Evolutionary conservation across 2,888 invertebrate species (phyloP), one percentile per base, ranked within the genome.

Genomic region (Pachliopta kotzebuea): DNA sequence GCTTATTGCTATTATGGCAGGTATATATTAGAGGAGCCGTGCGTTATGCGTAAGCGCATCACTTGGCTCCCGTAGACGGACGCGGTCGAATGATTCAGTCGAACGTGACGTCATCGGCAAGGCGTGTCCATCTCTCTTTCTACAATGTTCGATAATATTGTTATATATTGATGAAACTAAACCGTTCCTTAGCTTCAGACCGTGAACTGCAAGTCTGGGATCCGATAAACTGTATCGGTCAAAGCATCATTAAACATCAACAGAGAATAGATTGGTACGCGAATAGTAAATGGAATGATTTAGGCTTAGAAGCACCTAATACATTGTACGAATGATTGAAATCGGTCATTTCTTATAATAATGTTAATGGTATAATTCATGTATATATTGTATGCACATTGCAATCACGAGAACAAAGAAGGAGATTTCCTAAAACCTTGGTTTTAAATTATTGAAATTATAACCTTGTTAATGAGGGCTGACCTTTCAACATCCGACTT

Each of bases 401-500:
- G 66, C 66, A 63, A 67, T 66, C 65, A 68, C 67, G 62, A 58
- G 65, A 62, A 69, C 26, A 49, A 55, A 65, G 56, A 59, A 67
- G 72, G 68, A 71, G 74, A 78, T 81, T 86, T 85, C 83, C 80
- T 84, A 81, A 81, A 85, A 76, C 87, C 88, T 86, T 85, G 85
- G 75, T 70, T 76, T 71, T 77, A 78, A 85, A 83, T 85, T 81
- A 82, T 81, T 77, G 73, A 70, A 77, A 76, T 79, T 84, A 84
- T 86, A 87, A 83, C 80, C 79, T 75, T 77, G 83, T 83, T 84
- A 85, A 86, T 88, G 84, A 83, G 81, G 81, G 83, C 76, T 84
- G 88, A 84, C 90, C 89, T 88, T 81, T 81, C 81, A 78, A 81
- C 85, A 82, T 87, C 89, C 88, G 88, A 84, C 83, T 83, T 73